Percentiles rank a stretch among this genome's conserved stretches.
Evolutionary conservation across 2,113 vertebrate species (phyloP).

Genomic region (Pseudonaja textilis): DNA sequence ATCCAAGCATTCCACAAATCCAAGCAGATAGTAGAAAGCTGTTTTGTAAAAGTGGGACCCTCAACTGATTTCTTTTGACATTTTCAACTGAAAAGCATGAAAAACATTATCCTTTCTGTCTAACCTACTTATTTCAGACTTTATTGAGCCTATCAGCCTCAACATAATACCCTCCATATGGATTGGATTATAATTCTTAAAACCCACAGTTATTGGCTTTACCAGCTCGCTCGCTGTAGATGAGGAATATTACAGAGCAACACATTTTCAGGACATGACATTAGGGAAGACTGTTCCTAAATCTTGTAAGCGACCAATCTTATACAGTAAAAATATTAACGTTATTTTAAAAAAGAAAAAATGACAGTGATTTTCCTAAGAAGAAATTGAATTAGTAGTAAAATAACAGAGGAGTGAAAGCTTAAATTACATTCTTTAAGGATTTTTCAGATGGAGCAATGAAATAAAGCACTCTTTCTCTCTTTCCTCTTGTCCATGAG

Average conservation of each 20-base stretch:
- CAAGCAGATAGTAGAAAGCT: background rate
- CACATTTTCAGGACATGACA: background rate
- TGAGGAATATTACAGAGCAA: background rate
- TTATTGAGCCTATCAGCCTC: background rate
- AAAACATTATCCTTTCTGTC: background rate
- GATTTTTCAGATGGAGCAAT: background rate
- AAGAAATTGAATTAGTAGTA: background rate
- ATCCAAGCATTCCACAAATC: background rate
- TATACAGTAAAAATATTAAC: background rate
- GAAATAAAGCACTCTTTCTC: background rate
- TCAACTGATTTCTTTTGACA: background rate
- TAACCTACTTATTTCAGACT: background rate
- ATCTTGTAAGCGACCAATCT: background rate
- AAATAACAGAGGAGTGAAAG: background rate
- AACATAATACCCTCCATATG: background rate
- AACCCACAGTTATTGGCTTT: background rate
- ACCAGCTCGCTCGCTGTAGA: background rate
- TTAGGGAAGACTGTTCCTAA: background rate
- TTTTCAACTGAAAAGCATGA: background rate
- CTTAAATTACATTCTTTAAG: background rate
- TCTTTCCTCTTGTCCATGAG: background rate
- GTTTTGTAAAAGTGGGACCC: background rate
- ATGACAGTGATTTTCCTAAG: background rate
- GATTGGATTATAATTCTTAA: background rate
- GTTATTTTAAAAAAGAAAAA: background rate